Evolutionary conservation across 1,140 invertebrate species (phyloP), one percentile per base, ranked within the genome.

Genomic region (Euwallacea fornicatus): DNA sequence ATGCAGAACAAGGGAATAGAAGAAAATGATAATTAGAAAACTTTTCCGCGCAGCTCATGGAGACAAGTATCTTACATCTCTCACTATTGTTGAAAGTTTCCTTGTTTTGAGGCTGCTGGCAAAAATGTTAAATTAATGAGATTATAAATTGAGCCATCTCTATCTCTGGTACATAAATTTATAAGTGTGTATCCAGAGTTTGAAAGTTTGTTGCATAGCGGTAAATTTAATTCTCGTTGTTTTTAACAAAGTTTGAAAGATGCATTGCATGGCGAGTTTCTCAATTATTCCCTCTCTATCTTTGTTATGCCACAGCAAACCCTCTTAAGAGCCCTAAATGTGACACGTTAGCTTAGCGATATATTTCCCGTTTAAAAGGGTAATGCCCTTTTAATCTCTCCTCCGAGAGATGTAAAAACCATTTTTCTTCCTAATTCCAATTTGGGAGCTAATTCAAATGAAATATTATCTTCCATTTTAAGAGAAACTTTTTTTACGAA

Each of bases 1-100:
- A 33, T 2, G 46, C 2, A 50, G 46, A 13, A 50, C 46, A 50
- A 50, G 46, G 13, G 46, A 50, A 0, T 13, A 50, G 13, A 13
- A 50, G 46, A 50, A 50, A 50, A 50, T 50, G 46, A 50, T 50
- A 50, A 50, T 50, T 50, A 50, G 46, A 50, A 50, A 50, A 50
- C 9, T 50, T 50, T 50, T 50, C 46, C 46, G 46, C 46, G 13
- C 21, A 33, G 21, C 46, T 50, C 46, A 50, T 11, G 46, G 13
- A 10, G 46, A 50, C 46, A 50, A 50, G 9, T 50, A 50, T 50
- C 46, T 50, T 13, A 50, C 13, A 50, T 33, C 21, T 50, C 46
- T 50, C 13, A 50, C 46, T 50, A 50, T 50, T 50, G 46, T 50
- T 50, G 46, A 50, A 50, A 50, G 46, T 50, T 50, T 50, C 13